Conservation (phyloP, 2,888 invertebrate species). For the Ametastegia equiseti region DNA sequence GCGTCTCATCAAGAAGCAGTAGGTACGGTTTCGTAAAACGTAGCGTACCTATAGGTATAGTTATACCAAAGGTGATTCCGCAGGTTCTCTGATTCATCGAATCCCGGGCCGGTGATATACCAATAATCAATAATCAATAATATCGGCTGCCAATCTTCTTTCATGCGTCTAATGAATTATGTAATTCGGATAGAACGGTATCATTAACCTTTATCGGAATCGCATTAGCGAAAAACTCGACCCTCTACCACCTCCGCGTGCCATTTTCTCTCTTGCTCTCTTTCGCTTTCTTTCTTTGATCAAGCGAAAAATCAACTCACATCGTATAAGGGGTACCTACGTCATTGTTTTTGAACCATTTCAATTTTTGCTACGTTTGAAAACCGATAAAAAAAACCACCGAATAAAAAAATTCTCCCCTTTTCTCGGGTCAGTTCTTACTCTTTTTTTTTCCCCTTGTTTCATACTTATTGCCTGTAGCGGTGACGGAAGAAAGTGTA, state of each 20-base stretch:
- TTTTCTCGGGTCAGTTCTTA: neutral
- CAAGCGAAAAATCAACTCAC: neutral
- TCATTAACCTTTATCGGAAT: constrained; percentile 39
- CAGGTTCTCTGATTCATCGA: neutral
- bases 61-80: neutral
- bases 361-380: neutral
- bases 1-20: too few species aligned
- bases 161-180: constrained; percentile 29
- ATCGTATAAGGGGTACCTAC: too few species aligned
- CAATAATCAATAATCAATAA: constrained; percentile 28
- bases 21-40: too few species aligned
- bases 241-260: neutral
- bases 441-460: neutral
- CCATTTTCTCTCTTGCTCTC: neutral
- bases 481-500: neutral
- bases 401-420: neutral
- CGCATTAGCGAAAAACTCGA: constrained; percentile 2
- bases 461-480: neutral
- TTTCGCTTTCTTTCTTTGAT: neutral
- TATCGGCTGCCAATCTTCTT: constrained; percentile 32
- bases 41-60: neutral
- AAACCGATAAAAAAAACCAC: too few species aligned
- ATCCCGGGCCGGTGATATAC: neutral
- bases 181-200: constrained; percentile 33
- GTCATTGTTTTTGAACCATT: too few species aligned